Conservation (phyloP, 35 echinoderm and acorn worm genomes). For the Holothuria glaberrima region DNA sequence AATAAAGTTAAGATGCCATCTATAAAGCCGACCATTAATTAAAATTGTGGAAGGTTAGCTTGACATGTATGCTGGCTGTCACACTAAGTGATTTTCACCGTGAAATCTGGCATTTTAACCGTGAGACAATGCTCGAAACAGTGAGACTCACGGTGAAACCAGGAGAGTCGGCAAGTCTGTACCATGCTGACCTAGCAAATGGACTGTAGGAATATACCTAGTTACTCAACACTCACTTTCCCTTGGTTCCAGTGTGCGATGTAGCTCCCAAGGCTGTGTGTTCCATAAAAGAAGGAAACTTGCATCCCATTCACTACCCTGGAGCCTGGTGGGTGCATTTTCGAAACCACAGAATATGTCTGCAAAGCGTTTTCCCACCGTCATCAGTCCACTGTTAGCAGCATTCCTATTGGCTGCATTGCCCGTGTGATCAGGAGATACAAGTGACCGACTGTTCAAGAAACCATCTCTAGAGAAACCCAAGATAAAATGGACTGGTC, state of each 20-base stretch:
- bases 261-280: conserved; percentile 67
- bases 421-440: conserved; percentile 11
- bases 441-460: conserved; percentile 3
- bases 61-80: too few species aligned
- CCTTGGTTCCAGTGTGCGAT: background rate
- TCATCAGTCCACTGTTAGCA: conserved; percentile 59
- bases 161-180: too few species aligned
- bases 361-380: conserved; percentile 80
- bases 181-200: too few species aligned
- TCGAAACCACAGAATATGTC: conserved; percentile 77
- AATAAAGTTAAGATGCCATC: too few species aligned
- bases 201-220: too few species aligned
- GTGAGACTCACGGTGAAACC: too few species aligned
- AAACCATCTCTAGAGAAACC: conserved; percentile 37
- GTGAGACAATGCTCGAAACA: too few species aligned
- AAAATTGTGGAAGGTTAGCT: too few species aligned
- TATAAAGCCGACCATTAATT: too few species aligned
- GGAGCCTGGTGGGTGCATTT: conserved; percentile 78
- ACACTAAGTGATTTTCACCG: too few species aligned
- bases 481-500: conserved; percentile 76
- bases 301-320: conserved; percentile 74
- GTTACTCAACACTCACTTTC: conserved; percentile 48
- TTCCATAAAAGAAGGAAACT: conserved; percentile 92
- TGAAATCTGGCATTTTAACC: too few species aligned
- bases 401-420: background rate